These are phyloP conservation scores for Oenanthe melanoleuca DNA, from an alignment of 2,113 vertebrate species.

Conservation along the genomic window DNA sequence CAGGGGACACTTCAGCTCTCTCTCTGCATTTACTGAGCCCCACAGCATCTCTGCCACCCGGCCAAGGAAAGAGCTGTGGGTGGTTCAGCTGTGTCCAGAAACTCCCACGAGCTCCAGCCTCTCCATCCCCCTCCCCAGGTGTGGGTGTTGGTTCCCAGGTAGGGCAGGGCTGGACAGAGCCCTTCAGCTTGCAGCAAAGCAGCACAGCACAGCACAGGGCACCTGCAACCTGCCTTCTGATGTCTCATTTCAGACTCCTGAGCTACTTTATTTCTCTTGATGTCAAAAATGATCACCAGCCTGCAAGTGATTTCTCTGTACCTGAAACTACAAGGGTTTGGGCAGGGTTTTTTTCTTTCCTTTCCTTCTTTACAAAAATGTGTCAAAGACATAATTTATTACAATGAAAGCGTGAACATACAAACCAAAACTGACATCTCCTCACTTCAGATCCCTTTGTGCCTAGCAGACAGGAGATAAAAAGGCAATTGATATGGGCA, in stretches of 20 bases:
- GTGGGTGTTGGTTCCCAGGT: neutral
- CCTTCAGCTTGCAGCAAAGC: neutral
- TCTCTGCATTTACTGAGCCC: neutral
- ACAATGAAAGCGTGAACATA: slow-evolving; percentile 5
- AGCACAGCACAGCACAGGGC: neutral
- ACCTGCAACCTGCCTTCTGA: neutral
- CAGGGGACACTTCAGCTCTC: neutral
- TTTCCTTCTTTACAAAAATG: slow-evolving; percentile 22
- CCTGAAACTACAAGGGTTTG: slow-evolving; percentile 17
- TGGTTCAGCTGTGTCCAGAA: fast-evolving
- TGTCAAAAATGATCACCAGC: slow-evolving; percentile 7
- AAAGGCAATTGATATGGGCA: slow-evolving; percentile 61
- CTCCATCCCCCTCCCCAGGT: neutral
- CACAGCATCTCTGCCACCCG: fast-evolving
- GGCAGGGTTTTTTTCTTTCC: neutral
- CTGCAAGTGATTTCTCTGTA: neutral
- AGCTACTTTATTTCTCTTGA: neutral
- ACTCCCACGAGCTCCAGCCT: neutral
- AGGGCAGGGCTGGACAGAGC: neutral
- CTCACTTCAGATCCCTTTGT: slow-evolving; percentile 54
- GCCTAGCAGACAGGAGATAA: slow-evolving; percentile 49
- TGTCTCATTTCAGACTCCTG: neutral
- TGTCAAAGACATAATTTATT: slow-evolving; percentile 61
- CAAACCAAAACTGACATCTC: slow-evolving; percentile 60
- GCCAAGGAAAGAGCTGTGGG: fast-evolving